Evolutionary conservation across 2,113 vertebrate species (phyloP).

Genomic region (Ameiurus melas): DNA sequence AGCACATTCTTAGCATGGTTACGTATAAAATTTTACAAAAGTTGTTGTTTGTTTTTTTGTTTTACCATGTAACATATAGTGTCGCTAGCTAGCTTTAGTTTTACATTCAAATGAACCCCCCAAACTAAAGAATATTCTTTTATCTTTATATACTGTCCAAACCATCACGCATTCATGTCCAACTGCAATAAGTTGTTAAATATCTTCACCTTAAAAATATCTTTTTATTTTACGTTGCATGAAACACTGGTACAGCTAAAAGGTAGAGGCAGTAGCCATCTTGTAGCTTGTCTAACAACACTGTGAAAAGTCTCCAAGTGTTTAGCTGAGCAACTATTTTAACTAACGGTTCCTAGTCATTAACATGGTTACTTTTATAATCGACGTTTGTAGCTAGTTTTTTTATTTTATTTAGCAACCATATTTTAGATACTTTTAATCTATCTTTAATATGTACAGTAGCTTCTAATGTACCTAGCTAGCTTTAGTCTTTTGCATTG

Average conservation of each 20-base stretch:
- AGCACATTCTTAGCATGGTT: not conserved
- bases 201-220: not conserved
- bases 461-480: not conserved
- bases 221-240: not conserved
- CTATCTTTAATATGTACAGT: not conserved
- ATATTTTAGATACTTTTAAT: too few species aligned
- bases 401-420: not conserved
- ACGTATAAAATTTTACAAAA: not conserved
- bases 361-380: not conserved
- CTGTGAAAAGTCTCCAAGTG: not conserved
- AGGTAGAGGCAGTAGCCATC: not conserved
- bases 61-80: not conserved
- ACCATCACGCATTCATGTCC: not conserved
- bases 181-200: not conserved
- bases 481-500: not conserved
- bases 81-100: not conserved
- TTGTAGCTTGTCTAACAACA: not conserved
- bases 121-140: not conserved
- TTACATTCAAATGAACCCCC: not conserved
- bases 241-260: not conserved
- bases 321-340: not conserved
- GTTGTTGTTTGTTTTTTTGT: not conserved
- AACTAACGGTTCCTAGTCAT: not conserved
- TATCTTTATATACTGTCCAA: not conserved
- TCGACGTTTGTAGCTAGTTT: not conserved